A percentile compares a stretch with the other conserved stretches of the same genome.
phyloP scores from a whole-genome alignment of 2,888 invertebrate genomes.

The Calliscelio sp. region DNA sequence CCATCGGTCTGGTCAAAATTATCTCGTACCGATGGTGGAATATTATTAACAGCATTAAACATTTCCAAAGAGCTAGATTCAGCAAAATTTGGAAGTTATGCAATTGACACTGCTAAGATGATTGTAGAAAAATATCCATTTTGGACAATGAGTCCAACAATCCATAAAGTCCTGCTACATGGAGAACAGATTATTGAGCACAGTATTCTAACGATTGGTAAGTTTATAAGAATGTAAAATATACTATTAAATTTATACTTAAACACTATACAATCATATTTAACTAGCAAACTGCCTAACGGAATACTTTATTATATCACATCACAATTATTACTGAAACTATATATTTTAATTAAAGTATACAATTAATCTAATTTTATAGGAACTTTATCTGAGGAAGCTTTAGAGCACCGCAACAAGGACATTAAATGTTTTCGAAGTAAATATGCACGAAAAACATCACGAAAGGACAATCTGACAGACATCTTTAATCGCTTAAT shows the following conservation, averaged over 20 bases:
- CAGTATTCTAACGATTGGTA: neutral
- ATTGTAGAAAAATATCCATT: neutral
- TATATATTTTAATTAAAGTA: no score
- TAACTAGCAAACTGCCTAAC: no score
- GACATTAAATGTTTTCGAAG: neutral
- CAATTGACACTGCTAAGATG: neutral
- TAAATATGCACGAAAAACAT: neutral
- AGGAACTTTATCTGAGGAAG: neutral
- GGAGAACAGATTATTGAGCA: neutral
- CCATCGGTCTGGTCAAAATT: no score
- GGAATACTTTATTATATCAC: no score
- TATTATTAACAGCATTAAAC: neutral
- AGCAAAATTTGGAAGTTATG: neutral
- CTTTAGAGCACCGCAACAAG: neutral
- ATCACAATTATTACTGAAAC: no score
- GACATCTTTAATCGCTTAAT: neutral
- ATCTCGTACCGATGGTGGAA: no score
- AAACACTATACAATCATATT: no score
- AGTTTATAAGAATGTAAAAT: neutral
- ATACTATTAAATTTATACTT: neutral
- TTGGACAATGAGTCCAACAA: constrained; percentile 7
- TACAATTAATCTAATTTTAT: no score
- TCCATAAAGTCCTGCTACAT: neutral
- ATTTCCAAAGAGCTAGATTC: neutral
- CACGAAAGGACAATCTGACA: neutral